Evolutionary conservation across 1,140 invertebrate species (phyloP), one percentile per base, ranked within the genome.

Genomic region (Cyclargus thomasi): DNA sequence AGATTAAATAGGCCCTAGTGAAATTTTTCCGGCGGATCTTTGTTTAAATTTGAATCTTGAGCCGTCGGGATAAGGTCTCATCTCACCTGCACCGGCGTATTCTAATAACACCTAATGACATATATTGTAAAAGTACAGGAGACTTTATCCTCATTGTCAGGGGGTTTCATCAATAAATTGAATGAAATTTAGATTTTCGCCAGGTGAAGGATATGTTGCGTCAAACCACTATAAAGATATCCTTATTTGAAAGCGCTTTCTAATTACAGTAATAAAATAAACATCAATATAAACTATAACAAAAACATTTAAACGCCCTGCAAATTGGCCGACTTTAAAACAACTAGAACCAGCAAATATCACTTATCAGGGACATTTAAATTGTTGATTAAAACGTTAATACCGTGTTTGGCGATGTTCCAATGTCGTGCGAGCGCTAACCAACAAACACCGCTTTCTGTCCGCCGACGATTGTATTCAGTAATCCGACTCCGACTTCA

Each of bases 401-500:
- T 59, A 21, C 20, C 18, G 20, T 55, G 18, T 59, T 59, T 59
- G 55, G 55, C 18, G 18, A 3, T 17, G 55, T 3, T 59, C 55
- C 55, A 59, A 59, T 7, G 7, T n/a, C 18, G 18, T 8, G 20
- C 16, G 53, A 55, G 53, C 14, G 21, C 55, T 59, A 17, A n/a
- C 18, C 18, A 59, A 59, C 55, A 20, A 55, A 55, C 53, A 20
- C 53, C 53, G 20, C 11, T 59, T 21, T 59, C 55, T 59, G 20
- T 3, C 55, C 17, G 55, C 55, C 10, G 10, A 18, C 53, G n/a
- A 20, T 59, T 59, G 55, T 72, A 72, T 68, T 70, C 62, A 20
- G 53, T 72, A 72, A 70, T 72, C 70, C 53, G 65, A 67, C 22
- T 63, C 65, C 59, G 64, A 63, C 63, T 59, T 18, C 55, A 59